phyloP scores from a whole-genome alignment of 2,113 vertebrate species.

The Notothenia rossii region DNA sequence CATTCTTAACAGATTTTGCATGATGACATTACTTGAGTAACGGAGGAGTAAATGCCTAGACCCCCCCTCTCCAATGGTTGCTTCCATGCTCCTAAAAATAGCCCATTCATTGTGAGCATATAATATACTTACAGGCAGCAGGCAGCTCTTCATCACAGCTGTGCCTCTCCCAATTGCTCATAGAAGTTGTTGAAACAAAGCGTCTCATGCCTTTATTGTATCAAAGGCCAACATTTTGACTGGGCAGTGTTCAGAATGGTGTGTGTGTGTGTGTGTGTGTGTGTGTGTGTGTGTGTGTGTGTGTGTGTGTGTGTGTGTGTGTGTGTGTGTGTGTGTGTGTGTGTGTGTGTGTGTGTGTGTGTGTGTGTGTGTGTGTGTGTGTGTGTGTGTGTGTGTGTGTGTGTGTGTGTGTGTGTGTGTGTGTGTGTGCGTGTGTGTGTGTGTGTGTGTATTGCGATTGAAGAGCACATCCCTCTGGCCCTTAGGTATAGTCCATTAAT shows the following conservation, averaged over 20 bases:
- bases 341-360: slow-evolving; percentile 4
- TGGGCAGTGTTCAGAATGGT: slow-evolving; percentile 6
- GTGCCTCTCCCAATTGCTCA: slow-evolving; percentile 32
- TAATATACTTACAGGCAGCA: slow-evolving; percentile 40
- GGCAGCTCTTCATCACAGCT: slow-evolving; percentile 46
- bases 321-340: background rate
- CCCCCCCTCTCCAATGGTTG: slow-evolving; percentile 56
- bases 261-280: slow-evolving; percentile 4
- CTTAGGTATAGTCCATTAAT: slow-evolving; percentile 28
- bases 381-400: background rate
- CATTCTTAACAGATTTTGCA: background rate
- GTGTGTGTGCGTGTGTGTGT: background rate
- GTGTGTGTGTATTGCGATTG: slow-evolving; percentile 11
- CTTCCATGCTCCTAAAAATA: slow-evolving; percentile 72
- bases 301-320: background rate
- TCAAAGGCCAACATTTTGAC: slow-evolving; percentile 31
- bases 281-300: slow-evolving; percentile 2
- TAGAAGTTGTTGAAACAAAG: slow-evolving; percentile 23
- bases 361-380: background rate
- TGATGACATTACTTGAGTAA: background rate
- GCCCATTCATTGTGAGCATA: slow-evolving; percentile 65
- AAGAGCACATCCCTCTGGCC: slow-evolving; percentile 37
- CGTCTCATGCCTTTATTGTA: slow-evolving; percentile 11
- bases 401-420: background rate
- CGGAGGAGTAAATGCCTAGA: slow-evolving; percentile 4